phyloP scores from a whole-genome alignment of 2,888 invertebrate species.

The Rugalucina vietnamica region DNA sequence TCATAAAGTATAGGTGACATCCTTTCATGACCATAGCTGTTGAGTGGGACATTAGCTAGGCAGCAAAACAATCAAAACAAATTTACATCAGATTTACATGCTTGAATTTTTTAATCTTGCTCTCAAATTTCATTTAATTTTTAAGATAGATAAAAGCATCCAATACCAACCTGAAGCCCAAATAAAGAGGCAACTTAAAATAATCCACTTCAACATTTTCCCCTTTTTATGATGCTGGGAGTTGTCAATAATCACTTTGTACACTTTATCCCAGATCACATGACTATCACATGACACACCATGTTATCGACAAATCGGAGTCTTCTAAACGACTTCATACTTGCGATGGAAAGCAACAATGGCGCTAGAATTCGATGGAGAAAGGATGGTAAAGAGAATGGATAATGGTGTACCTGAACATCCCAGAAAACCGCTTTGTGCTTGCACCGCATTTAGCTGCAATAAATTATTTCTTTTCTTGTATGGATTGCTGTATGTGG shows the following conservation, averaged over 20 bases:
- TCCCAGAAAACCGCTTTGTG: constrained; percentile 68
- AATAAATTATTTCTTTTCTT: constrained; percentile 74
- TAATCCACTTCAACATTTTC: neutral
- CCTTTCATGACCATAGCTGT: too few relatives aligned
- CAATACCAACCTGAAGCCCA: neutral
- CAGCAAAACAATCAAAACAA: too few relatives aligned
- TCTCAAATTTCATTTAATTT: too few relatives aligned
- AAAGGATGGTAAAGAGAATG: constrained; percentile 55
- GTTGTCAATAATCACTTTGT: neutral
- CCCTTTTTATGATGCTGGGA: neutral
- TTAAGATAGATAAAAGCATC: too few relatives aligned
- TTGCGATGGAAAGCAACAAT: constrained; percentile 39
- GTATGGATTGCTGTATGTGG: constrained; percentile 71
- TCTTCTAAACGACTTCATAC: neutral
- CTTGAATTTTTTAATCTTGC: too few relatives aligned
- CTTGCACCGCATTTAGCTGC: constrained; percentile 72
- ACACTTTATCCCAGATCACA: neutral
- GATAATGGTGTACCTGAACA: constrained; percentile 34
- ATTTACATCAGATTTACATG: too few relatives aligned
- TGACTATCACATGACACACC: constrained; percentile 27
- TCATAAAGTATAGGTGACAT: too few relatives aligned
- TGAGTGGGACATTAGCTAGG: too few relatives aligned
- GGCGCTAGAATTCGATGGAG: constrained; percentile 63
- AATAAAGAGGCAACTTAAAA: neutral
- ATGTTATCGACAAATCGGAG: neutral